Evolutionary conservation across 1,140 invertebrate species (phyloP), one percentile per base, ranked within the genome.

Genomic region (Pogonomyrmex californicus): DNA sequence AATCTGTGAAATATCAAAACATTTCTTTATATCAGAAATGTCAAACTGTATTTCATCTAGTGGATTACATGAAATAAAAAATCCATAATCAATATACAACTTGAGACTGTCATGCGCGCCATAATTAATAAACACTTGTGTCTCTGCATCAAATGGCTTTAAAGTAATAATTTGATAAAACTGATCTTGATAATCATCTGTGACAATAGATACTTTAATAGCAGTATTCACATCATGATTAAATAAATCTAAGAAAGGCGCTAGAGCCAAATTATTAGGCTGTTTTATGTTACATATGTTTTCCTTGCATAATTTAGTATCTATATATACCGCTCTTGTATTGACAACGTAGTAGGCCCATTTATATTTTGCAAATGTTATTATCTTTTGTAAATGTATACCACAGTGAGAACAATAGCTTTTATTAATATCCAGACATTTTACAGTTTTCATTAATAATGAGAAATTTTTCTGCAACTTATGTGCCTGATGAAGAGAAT

Each of bases 81-180:
- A 98, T 0, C 98, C 98, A 94, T 98, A 98, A 85, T 98, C 97
- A 0, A 96, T 91, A 71, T 97, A 96, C 3, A 98, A 94, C 88
- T 97, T 97, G 1, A 95, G 88, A 94, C 97, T 98, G 77, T 96
- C 95, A 92, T 98, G 96, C 10, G 96, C 92, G 3, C 97, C 97
- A 93, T 98, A 98, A 86, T 96, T 97, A 63, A 98, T 98, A 91
- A 97, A 98, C 76, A 98, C 96, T 95, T 98, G 97, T 17, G 96
- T 93, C 88, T 96, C 95, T 86, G 95, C 95, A 36, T 93, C 88
- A 82, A 96, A 96, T 4, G 91, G 82, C 49, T 88, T 93, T 47
- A 93, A 87, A 1, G 96, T 96, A 82, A 91, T 91, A 86, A 97
- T 97, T 87, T 96, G 94, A 94, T 97, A 97, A 49, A 95, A 94